These are phyloP conservation scores for Setipinna tenuifilis DNA, from an alignment of 2,797 vertebrate species.

Conservation along the genomic window DNA sequence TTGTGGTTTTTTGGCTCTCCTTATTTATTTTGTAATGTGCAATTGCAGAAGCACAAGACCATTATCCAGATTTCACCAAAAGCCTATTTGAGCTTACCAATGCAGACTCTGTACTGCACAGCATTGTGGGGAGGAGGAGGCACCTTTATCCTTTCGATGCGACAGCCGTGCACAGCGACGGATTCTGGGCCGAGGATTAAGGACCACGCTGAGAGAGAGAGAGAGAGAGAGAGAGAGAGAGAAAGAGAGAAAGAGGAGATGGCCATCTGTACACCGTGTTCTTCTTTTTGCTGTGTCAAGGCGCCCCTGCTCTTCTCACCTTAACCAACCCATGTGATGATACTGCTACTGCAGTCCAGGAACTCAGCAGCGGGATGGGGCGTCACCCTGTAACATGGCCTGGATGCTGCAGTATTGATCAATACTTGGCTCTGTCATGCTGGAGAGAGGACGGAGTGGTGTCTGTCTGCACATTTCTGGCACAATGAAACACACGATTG, in stretches of 20 bases:
- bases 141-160: not conserved
- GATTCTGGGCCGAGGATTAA: not conserved
- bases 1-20: not conserved
- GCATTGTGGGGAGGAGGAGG: not conserved
- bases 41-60: not conserved
- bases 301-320: constrained; percentile 26
- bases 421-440: not conserved
- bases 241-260: constrained; percentile 26
- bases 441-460: not conserved
- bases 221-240: not conserved
- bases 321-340: not conserved
- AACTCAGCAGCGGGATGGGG: not conserved
- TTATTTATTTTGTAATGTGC: not conserved
- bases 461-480: not conserved
- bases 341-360: not conserved
- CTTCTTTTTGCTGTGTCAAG: constrained; percentile 49
- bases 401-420: not conserved
- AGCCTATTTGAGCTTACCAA: not conserved
- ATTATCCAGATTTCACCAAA: not conserved
- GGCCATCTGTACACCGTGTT: constrained; percentile 67
- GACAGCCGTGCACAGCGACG: not conserved
- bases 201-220: not conserved
- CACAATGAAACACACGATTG: not conserved
- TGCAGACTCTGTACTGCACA: not conserved
- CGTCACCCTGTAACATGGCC: not conserved